phyloP scores from a whole-genome alignment of 2,113 vertebrate genomes.

The Lepisosteus oculatus region DNA sequence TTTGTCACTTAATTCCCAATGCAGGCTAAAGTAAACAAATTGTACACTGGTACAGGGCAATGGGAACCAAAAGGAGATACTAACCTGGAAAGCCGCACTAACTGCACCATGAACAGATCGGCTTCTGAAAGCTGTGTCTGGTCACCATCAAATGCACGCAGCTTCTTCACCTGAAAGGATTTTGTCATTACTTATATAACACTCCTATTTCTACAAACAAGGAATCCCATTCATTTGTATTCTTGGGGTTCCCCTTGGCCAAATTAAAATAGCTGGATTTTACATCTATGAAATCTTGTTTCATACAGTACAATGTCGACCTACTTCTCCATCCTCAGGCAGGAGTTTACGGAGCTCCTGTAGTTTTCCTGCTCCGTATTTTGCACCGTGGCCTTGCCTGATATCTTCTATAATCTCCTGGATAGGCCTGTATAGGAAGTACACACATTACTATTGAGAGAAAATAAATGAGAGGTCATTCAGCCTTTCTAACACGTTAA shows the following conservation, averaged over 20 bases:
- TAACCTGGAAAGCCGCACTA: slow-evolving; percentile 67
- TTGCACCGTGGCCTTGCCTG: slow-evolving; percentile 39
- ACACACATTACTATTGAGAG: not conserved
- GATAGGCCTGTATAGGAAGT: slow-evolving; percentile 47
- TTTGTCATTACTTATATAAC: too few relatives aligned
- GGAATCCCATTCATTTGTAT: too few relatives aligned
- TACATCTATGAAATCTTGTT: too few relatives aligned
- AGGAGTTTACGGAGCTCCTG: slow-evolving; percentile 66
- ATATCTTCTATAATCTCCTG: slow-evolving; percentile 60
- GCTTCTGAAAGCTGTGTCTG: slow-evolving; percentile 57
- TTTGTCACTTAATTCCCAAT: too few relatives aligned
- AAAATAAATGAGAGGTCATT: too few relatives aligned
- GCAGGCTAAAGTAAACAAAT: too few relatives aligned
- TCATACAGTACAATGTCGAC: not conserved
- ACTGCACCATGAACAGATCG: slow-evolving; percentile 67
- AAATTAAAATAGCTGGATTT: too few relatives aligned
- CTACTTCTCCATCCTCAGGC: slow-evolving; percentile 72
- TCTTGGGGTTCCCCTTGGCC: too few relatives aligned
- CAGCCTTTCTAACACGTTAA: too few relatives aligned
- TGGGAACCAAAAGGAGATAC: slow-evolving; percentile 4
- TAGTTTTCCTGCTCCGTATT: slow-evolving; percentile 67
- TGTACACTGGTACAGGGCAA: too few relatives aligned
- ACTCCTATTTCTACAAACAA: too few relatives aligned
- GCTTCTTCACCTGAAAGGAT: slow-evolving; percentile 55
- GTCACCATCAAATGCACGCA: slow-evolving; percentile 60